Evolutionary conservation across 2,888 invertebrate genomes (phyloP).

Genomic region (Venustoraphidia nigricollis): DNA sequence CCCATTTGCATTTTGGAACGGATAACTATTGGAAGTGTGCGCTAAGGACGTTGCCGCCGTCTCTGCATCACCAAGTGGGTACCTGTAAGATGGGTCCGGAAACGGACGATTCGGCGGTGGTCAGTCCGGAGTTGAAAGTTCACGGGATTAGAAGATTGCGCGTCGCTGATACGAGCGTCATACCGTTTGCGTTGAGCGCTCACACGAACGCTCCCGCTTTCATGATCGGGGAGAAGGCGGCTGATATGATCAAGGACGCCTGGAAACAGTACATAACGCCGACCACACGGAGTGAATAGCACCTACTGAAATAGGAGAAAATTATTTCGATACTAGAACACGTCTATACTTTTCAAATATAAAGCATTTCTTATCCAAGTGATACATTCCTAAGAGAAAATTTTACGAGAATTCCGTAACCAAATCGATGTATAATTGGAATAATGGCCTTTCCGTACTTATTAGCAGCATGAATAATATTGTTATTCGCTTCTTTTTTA

Average conservation of each 20-base stretch:
- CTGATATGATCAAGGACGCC: constrained; percentile 42
- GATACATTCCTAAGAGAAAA: no score
- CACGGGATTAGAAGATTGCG: constrained; percentile 41
- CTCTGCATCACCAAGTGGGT: constrained; percentile 48
- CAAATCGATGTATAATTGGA: no score
- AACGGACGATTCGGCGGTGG: constrained; percentile 43
- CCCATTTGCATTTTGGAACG: constrained; percentile 30
- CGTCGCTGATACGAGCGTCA: constrained; percentile 53
- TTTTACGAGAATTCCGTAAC: no score
- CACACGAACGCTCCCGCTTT: constrained; percentile 53
- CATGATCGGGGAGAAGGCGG: constrained; percentile 57
- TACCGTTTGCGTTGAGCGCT: constrained; percentile 45
- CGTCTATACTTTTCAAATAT: no score
- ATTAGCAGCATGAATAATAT: no score
- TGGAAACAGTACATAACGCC: constrained; percentile 23
- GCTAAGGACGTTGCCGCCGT: constrained; percentile 40
- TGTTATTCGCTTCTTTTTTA: no score
- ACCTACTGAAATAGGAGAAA: not conserved
- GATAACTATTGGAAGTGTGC: constrained; percentile 61
- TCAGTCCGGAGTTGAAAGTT: constrained; percentile 44
- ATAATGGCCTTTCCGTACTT: no score
- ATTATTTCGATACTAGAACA: not conserved
- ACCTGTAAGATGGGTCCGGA: constrained; percentile 58
- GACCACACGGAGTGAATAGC: constrained; percentile 7
- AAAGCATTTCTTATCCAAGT: no score